Conservation (phyloP, 2,113 vertebrate genomes). For the Scomber colias region DNA sequence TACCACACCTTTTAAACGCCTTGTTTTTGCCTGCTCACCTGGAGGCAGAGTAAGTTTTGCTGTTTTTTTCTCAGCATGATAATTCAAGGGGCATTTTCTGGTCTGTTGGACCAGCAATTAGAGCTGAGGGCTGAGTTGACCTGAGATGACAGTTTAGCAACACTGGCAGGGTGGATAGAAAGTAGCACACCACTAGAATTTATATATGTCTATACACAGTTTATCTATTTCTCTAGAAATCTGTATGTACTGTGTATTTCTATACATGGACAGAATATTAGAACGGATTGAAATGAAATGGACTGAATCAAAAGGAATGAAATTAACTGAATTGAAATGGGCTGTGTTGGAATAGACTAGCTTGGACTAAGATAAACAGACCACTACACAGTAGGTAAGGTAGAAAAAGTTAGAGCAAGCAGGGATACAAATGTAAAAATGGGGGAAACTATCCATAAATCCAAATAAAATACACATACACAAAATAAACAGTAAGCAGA, state of each 20-base stretch:
- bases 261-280: conserved; percentile 7
- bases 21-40: conserved; percentile 36
- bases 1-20: conserved; percentile 30
- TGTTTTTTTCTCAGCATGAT: conserved; percentile 41
- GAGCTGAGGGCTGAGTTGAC: conserved; percentile 61
- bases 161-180: not conserved
- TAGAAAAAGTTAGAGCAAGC: too few species aligned
- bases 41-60: conserved; percentile 34
- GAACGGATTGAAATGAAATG: not conserved
- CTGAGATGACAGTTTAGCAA: conserved; percentile 57
- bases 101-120: conserved; percentile 59
- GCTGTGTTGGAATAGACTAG: not conserved
- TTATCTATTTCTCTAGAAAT: conserved; percentile 6
- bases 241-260: not conserved
- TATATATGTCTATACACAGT: not conserved
- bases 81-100: conserved; percentile 60
- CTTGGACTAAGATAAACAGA: too few species aligned
- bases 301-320: too few species aligned
- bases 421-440: too few species aligned
- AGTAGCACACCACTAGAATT: not conserved
- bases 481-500: too few species aligned
- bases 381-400: too few species aligned
- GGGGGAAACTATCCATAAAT: too few species aligned
- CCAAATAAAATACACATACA: too few species aligned
- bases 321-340: too few species aligned